Percentiles rank a stretch among this genome's conserved stretches.
phyloP scores from a whole-genome alignment of 1,140 invertebrate species.

The Acarapis woodi region DNA sequence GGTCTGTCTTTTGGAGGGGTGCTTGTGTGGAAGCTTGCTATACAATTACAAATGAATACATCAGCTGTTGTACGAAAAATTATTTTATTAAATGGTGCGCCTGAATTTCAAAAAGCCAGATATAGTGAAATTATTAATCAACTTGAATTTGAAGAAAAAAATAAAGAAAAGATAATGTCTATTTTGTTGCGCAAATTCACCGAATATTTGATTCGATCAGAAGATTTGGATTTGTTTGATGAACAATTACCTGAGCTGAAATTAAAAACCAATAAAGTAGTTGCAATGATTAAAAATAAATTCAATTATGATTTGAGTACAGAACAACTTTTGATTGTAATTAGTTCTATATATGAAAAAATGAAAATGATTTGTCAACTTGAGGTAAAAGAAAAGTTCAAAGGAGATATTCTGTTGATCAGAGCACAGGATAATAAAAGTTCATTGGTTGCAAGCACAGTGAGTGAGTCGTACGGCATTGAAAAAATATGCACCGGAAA shows the following conservation, averaged over 20 bases:
- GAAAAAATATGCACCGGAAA: no score
- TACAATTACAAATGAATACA: conserved; percentile 53
- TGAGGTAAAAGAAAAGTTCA: background rate
- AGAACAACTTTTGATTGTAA: background rate
- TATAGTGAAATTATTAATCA: no score
- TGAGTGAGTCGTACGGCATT: no score
- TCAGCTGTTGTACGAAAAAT: conserved; percentile 19
- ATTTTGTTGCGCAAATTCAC: no score
- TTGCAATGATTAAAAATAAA: background rate
- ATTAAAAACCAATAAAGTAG: no score
- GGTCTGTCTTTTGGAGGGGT: conserved; percentile 82
- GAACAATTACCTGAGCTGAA: no score
- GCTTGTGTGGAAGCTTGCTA: conserved; percentile 70
- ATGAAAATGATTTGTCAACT: background rate
- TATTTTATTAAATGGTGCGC: background rate
- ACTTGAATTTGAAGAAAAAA: no score
- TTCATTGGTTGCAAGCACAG: no score
- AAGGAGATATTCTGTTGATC: background rate
- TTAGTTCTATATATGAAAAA: background rate
- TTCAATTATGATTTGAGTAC: background rate
- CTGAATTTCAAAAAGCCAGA: background rate
- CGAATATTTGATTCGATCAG: no score
- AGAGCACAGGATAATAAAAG: no score
- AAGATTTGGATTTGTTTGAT: no score
- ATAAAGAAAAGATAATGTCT: no score